Percentiles rank a stretch among this genome's conserved stretches.
Conservation (phyloP, 53 echinoderm and acorn worm genomes). For the Patiria pectinifera region DNA sequence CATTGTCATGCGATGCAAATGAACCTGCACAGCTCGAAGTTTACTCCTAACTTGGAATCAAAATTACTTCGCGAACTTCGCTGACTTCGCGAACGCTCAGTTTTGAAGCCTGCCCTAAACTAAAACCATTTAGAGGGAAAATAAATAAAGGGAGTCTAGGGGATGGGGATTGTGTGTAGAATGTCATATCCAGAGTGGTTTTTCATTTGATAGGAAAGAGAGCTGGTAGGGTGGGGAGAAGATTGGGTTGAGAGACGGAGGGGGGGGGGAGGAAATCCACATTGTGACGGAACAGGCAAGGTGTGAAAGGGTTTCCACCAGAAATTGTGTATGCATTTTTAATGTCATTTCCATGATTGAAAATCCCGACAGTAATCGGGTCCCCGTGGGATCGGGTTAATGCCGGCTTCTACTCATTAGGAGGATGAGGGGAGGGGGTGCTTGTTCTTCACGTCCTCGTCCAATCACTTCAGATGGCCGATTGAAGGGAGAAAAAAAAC, state of each 20-base stretch:
- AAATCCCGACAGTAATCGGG: conserved; percentile 55
- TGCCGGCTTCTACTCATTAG: conserved; percentile 52
- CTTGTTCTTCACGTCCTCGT: conserved; percentile 52
- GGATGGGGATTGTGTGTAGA: not conserved
- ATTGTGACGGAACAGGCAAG: conserved; percentile 25
- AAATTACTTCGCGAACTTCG: no score
- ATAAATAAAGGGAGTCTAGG: conserved; percentile 12
- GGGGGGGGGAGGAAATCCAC: not conserved
- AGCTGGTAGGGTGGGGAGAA: not conserved
- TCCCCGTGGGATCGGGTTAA: conserved; percentile 47
- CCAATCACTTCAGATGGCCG: conserved; percentile 40
- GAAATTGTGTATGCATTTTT: conserved; percentile 60
- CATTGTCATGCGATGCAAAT: no score
- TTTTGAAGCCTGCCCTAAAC: no score
- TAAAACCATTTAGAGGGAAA: conserved; percentile 32
- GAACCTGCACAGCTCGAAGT: no score
- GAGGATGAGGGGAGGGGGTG: not conserved
- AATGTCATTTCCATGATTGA: conserved; percentile 65
- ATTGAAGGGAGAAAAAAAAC: conserved; percentile 27
- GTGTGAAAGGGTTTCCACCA: conserved; percentile 38
- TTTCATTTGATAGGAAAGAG: not conserved
- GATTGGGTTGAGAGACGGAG: not conserved
- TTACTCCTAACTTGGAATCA: no score
- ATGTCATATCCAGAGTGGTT: conserved; percentile 7
- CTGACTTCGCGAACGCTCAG: no score